Evolutionary conservation across 2,797 vertebrate species (phyloP).

Genomic region (Mallotus villosus): DNA sequence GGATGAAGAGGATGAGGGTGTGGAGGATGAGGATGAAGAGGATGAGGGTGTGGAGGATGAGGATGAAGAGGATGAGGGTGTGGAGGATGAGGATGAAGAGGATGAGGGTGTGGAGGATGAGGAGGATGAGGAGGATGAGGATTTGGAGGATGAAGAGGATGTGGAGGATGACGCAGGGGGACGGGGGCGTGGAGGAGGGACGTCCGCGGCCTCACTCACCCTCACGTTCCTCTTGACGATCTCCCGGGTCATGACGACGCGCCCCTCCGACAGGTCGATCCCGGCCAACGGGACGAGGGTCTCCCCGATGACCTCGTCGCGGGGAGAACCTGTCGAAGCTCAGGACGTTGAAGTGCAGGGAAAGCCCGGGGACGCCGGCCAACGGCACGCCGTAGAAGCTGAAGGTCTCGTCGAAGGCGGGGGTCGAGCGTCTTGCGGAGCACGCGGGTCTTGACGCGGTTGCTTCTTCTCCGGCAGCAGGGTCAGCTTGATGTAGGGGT

Average conservation of each 20-base stretch:
- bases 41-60: neutral
- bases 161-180: neutral
- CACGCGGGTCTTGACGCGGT: conserved; percentile 96
- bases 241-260: conserved; percentile 91
- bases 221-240: conserved; percentile 94
- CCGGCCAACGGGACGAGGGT: conserved; percentile 89
- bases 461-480: conserved; percentile 98
- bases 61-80: neutral
- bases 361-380: conserved; percentile 85
- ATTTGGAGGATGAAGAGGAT: neutral
- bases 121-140: neutral
- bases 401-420: conserved; percentile 96
- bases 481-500: conserved; percentile 98
- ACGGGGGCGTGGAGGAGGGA: too few relatives aligned
- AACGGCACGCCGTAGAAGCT: conserved; percentile 96
- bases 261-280: conserved; percentile 86
- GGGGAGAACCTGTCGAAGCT: conserved; percentile 96
- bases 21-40: neutral
- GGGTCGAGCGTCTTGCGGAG: conserved; percentile 96
- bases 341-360: conserved; percentile 92
- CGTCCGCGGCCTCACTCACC: conserved; percentile 72
- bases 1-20: neutral
- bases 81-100: neutral
- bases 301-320: conserved; percentile 96
- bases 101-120: neutral